Conservation (phyloP, 1,140 invertebrate genomes). For the Drosophila guanche region DNA sequence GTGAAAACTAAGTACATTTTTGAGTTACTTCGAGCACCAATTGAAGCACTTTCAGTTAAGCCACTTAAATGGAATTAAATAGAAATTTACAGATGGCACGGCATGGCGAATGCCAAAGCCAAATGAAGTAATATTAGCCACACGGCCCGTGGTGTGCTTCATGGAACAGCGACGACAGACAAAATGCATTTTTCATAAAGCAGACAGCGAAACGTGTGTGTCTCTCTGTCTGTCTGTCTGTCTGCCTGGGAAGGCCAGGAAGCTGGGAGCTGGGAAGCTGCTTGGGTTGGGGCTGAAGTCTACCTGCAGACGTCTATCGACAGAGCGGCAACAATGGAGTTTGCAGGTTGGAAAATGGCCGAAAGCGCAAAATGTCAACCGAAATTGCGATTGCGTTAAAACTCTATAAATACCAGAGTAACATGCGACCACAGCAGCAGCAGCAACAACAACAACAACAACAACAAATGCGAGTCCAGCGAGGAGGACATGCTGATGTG, state of each 20-base stretch:
- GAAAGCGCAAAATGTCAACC: slow-evolving; percentile 76
- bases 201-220: slow-evolving; percentile 54
- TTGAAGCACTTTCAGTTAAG: slow-evolving; percentile 27
- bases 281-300: slow-evolving; percentile 1
- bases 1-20: too few relatives aligned
- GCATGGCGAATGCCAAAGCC: slow-evolving; percentile 45
- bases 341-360: slow-evolving; percentile 47
- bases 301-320: slow-evolving; percentile 68
- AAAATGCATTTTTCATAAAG: slow-evolving; percentile 79
- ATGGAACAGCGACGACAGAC: slow-evolving; percentile 56
- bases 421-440: slow-evolving; percentile 58
- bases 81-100: slow-evolving; percentile 30
- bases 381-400: slow-evolving; percentile 82
- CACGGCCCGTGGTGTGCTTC: slow-evolving; percentile 47
- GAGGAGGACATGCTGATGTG: slow-evolving; percentile 66
- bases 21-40: slow-evolving; percentile 3
- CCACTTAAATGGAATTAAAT: slow-evolving; percentile 43
- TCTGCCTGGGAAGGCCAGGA: background rate
- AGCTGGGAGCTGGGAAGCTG: background rate
- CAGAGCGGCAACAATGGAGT: slow-evolving; percentile 51
- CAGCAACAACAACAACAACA: slow-evolving; percentile 40
- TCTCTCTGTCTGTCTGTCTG: slow-evolving; percentile 3
- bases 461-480: slow-evolving; percentile 18
- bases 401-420: slow-evolving; percentile 82
- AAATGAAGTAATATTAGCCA: slow-evolving; percentile 71